A percentile compares a stretch with the other conserved stretches of the same genome.
Conservation (phyloP, 1,140 invertebrate genomes). For the Neuroterus valhalla region DNA sequence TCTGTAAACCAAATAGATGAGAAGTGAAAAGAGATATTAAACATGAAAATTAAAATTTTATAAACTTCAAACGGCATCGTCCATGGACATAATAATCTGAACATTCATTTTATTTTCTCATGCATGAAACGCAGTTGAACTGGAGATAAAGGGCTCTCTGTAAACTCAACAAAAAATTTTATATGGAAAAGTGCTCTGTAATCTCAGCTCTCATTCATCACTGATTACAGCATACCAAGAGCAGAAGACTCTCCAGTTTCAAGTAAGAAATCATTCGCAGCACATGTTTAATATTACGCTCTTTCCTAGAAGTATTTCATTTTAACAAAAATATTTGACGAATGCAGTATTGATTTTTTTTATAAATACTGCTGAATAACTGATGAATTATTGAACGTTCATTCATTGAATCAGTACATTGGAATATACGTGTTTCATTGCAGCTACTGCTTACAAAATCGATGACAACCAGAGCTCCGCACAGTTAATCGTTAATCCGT, state of each 20-base stretch:
- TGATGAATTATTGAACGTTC: too few relatives aligned
- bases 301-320: background rate
- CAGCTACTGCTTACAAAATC: too few relatives aligned
- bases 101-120: background rate
- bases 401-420: too few relatives aligned
- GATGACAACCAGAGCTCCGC: too few relatives aligned
- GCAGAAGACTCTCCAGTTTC: constrained; percentile 10
- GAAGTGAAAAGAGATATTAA: background rate
- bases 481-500: too few relatives aligned
- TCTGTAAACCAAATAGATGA: too few relatives aligned
- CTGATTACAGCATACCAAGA: constrained; percentile 19
- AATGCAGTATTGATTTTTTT: too few relatives aligned
- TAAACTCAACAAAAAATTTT: constrained; percentile 17
- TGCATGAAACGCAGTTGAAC: background rate
- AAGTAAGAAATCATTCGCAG: background rate
- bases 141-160: constrained; percentile 10
- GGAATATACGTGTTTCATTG: too few relatives aligned
- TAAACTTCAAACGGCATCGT: background rate
- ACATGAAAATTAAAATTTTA: background rate
- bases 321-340: constrained; percentile 7
- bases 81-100: background rate
- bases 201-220: constrained; percentile 22
- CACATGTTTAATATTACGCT: constrained; percentile 24
- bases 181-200: background rate
- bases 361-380: too few relatives aligned